Base-by-base conservation (phyloP, 2,797 vertebrate genomes). In the Pangasius sanitwongsei region DNA sequence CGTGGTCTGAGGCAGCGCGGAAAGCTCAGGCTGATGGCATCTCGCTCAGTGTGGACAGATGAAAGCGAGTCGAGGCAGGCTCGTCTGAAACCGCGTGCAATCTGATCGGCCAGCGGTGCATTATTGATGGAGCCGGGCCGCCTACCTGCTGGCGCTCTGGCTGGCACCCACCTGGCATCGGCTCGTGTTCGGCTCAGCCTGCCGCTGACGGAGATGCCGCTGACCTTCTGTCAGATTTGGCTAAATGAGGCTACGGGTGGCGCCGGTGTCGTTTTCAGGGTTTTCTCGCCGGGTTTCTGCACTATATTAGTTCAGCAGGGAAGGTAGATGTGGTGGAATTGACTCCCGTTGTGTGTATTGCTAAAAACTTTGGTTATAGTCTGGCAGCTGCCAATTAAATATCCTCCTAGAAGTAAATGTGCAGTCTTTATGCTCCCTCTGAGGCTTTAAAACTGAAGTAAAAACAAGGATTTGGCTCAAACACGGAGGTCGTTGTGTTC, bases 41-140 rank as follows among this genome's bases (percentile, higher is more conserved):
- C 67, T 75, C 44, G 80, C 44, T 44, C 83, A 31, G 69, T 28
- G 81, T 65, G 86, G 81, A 83, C 88, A 89, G 91, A 90, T 89
- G 90, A 95, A 95, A 95, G 94, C 93, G 91, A 88, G 87, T 87
- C 91, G 48, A 78, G 87, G 74, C 78, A 61, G 70, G 78, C 83
- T 74, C 63, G 88, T 84, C 86, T 88, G 59, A 34, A 81, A 91
- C 89, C 86, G 90, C 65, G 91, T 91, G 91, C 83, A 94, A 92
- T 91, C 93, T 93, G 95, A 97, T 95, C 94, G 95, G 94, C 90
- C 90, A 31, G 87, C 88, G 87, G 91, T 97, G 91, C 95, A 96
- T 97, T 97, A 97, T 97, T 97, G 94, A 97, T 96, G 94, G 91
- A 89, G 93, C 90, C 50, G 87, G 88, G 93, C 94, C 93, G 94